Evolutionary conservation across 2,797 vertebrate species (phyloP).

Genomic region (Sparus aurata): DNA sequence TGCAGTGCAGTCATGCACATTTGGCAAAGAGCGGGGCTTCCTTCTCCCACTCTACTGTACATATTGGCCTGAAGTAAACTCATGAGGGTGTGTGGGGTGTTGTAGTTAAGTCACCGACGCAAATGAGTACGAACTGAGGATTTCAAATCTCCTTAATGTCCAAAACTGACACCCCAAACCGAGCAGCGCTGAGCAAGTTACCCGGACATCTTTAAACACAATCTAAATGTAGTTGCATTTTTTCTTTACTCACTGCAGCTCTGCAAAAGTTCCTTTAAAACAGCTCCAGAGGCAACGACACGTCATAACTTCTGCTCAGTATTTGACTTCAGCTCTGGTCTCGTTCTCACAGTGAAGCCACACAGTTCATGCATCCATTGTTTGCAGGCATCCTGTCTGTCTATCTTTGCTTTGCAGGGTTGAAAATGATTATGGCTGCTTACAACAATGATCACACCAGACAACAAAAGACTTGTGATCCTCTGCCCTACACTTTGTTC

Average conservation of each 20-base stretch:
- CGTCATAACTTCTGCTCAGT: not conserved
- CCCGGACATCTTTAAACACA: no score
- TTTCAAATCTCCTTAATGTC: not conserved
- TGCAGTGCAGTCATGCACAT: conserved; percentile 27
- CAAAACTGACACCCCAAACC: not conserved
- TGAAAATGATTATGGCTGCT: not conserved
- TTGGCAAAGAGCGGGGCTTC: conserved; percentile 44
- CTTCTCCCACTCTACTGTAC: conserved; percentile 45
- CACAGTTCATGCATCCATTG: not conserved
- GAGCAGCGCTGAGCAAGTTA: no score
- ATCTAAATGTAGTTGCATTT: not conserved
- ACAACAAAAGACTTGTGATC: not conserved
- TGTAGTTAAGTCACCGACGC: not conserved
- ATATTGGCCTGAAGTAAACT: conserved; percentile 19
- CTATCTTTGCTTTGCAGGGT: not conserved
- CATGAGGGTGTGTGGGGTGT: not conserved
- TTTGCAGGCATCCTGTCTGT: not conserved
- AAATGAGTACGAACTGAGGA: conserved; percentile 2
- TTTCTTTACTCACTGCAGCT: not conserved
- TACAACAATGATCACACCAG: not conserved
- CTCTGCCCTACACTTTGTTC: conserved; percentile 6
- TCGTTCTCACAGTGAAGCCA: not conserved
- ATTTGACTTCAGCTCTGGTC: not conserved
- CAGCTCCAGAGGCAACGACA: not conserved
- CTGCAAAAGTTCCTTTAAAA: not conserved